Base-by-base conservation (phyloP, 2,113 vertebrate species). In the Otis tarda region DNA sequence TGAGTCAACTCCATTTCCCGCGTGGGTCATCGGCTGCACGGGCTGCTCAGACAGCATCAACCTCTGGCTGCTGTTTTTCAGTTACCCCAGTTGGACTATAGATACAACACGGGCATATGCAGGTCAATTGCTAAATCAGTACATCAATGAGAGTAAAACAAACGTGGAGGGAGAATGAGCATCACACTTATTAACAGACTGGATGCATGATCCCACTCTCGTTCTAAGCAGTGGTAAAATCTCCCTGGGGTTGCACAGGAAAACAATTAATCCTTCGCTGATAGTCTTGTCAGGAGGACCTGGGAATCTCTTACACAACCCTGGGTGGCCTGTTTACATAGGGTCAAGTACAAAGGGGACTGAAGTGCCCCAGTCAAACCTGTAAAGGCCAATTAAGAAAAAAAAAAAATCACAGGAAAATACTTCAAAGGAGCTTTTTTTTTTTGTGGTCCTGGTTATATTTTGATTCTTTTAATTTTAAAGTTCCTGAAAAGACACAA, bases 251-350 rank as follows among this genome's bases (percentile, higher is more conserved):
- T 71, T 94, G 68, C 68, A 78, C 0, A 5, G 88, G 47, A 93
- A 81, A 90, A 92, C 90, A 92, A 95, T 95, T 86, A 88, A 97
- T 93, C 79, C 93, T 92, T 80, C 93, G 83, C 81, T 83, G 94
- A 95, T 73, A 89, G 71, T 77, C 79, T 75, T 90, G 93, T 94
- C 92, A 92, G 83, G 85, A 93, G 90, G 85, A 95, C 88, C 68
- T 2, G 8, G 90, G 88, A 90, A 92, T 89, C 88, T 86, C 30
- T 92, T 60, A 92, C 88, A 94, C 83, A 92, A 22, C 52, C 76
- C 68, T 97, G 96, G 94, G 95, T 96, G 96, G 95, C 93, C 94
- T 94, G 86, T 94, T 93, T 95, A 93, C 92, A 89, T 90, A 93
- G 80, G 78, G 95, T 89, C 92, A 96, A 93, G 92, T 91, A 96